Evolutionary conservation across 1,140 invertebrate genomes (phyloP), one percentile per base, ranked within the genome.

Genomic region (Drosophila sp.): DNA sequence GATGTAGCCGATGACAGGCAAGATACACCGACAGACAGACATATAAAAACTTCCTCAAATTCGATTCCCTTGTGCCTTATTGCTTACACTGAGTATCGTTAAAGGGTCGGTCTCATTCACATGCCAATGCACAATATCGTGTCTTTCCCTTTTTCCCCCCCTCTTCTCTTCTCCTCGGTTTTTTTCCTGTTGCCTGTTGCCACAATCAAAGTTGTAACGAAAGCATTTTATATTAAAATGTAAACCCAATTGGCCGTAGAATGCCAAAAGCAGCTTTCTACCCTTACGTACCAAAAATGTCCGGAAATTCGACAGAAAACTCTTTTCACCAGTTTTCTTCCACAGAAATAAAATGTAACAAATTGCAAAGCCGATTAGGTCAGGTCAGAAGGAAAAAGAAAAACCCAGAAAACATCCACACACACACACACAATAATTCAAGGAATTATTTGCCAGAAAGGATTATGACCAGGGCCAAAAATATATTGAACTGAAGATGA

Each of bases 141-240:
- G 3, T 10, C 10, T 5, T 47, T 47, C 25, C 8, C 2, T 6
- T 23, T 10, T 7, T 27, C 25, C 3, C 1, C 1, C n/a, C 1
- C 23, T 23, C n/a, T 23, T 44, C n/a, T 44, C 5, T 47, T 47
- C 5, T 11, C 25, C 7, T 7, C 66, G 17, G 17, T 17, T 17
- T 17, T 17, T 74, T 74, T 44, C 60, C 63, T 61, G 67, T 67
- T 57, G 30, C 71, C 71, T 54, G 64, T 68, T 75, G 74, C 71
- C 72, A 50, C 64, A 75, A 75, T 75, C 72, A 75, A 75, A 62
- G 72, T 57, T 72, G 40, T 64, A 67, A 40, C 66, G 38, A 65
- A 61, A 50, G 44, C 63, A 64, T 40, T 75, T 75, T 75, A 75
- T 75, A 75, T 75, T 75, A 54, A 61, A 75, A 75, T 64, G 66